Percentiles rank a stretch among this genome's conserved stretches.
These are phyloP conservation scores for Amphipyra tragopoginis DNA, from an alignment of 2,888 invertebrate genomes.

Conservation along the genomic window DNA sequence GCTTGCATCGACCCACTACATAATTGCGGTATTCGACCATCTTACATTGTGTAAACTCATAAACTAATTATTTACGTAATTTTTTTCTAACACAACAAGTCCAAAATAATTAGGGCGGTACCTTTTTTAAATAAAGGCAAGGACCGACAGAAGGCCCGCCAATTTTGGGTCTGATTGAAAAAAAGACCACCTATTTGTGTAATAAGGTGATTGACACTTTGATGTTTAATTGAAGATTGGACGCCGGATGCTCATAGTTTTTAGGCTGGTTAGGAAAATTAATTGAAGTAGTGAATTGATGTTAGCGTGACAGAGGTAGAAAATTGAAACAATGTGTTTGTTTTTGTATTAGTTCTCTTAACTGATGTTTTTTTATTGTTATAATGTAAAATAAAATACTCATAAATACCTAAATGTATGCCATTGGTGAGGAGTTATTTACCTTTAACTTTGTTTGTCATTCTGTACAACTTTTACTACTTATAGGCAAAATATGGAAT, in stretches of 20 bases:
- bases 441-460: too few species aligned
- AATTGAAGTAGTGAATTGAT: constrained; percentile 32
- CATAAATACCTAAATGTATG: too few species aligned
- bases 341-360: too few species aligned
- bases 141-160: constrained; percentile 61
- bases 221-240: constrained; percentile 72
- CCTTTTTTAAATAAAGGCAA: constrained; percentile 70
- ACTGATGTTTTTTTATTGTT: too few species aligned
- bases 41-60: constrained; percentile 86
- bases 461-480: too few species aligned
- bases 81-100: constrained; percentile 63
- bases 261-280: constrained; percentile 35
- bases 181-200: constrained; percentile 72
- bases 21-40: constrained; percentile 80
- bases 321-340: too few species aligned
- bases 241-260: constrained; percentile 62
- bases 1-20: constrained; percentile 81
- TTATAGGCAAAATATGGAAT: too few species aligned
- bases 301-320: constrained; percentile 17
- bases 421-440: too few species aligned
- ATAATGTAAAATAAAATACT: too few species aligned
- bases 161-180: constrained; percentile 69
- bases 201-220: constrained; percentile 88
- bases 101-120: constrained; percentile 77
- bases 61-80: constrained; percentile 83